Evolutionary conservation across 2,888 invertebrate species (phyloP).

Genomic region (Pollenia labialis): DNA sequence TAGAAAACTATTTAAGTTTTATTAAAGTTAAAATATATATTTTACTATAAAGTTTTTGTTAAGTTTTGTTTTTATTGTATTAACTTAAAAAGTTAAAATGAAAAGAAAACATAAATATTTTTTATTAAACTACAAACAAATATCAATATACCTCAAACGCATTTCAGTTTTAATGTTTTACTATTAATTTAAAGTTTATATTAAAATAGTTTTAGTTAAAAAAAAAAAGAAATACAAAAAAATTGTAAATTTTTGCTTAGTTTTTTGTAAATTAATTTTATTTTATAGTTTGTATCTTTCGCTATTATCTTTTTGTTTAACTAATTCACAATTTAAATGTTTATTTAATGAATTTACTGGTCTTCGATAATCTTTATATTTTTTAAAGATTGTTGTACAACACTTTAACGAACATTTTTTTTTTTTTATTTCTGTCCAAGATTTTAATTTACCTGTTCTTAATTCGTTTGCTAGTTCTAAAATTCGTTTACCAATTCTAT

Average conservation of each 20-base stretch:
- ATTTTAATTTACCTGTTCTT: slow-evolving; percentile 1
- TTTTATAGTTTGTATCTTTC: slow-evolving; percentile 18
- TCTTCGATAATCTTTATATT: too few relatives aligned
- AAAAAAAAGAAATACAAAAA: slow-evolving; percentile 45
- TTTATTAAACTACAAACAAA: slow-evolving; percentile 82
- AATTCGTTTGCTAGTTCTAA: background rate
- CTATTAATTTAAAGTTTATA: slow-evolving; percentile 70
- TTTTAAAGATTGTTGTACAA: background rate
- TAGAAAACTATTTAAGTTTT: slow-evolving; percentile 53
- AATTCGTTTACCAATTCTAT: slow-evolving; percentile 10
- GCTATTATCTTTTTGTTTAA: background rate
- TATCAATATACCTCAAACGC: slow-evolving; percentile 84
- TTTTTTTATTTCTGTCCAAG: background rate
- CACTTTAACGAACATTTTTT: background rate
- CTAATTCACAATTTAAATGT: background rate
- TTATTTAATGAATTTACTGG: background rate
- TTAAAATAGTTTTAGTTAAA: slow-evolving; percentile 66
- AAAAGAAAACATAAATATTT: slow-evolving; percentile 42
- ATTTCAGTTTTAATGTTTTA: slow-evolving; percentile 83
- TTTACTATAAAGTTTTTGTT: slow-evolving; percentile 65
- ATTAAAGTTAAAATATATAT: slow-evolving; percentile 36
- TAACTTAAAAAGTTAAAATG: slow-evolving; percentile 71
- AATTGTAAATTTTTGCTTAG: slow-evolving; percentile 50
- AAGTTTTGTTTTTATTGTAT: slow-evolving; percentile 72
- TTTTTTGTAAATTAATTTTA: slow-evolving; percentile 12